A percentile compares a stretch with the other conserved stretches of the same genome.
Evolutionary conservation across 53 echinoderm and acorn worm species (phyloP).

Genomic region (Mesocentrotus franciscanus): DNA sequence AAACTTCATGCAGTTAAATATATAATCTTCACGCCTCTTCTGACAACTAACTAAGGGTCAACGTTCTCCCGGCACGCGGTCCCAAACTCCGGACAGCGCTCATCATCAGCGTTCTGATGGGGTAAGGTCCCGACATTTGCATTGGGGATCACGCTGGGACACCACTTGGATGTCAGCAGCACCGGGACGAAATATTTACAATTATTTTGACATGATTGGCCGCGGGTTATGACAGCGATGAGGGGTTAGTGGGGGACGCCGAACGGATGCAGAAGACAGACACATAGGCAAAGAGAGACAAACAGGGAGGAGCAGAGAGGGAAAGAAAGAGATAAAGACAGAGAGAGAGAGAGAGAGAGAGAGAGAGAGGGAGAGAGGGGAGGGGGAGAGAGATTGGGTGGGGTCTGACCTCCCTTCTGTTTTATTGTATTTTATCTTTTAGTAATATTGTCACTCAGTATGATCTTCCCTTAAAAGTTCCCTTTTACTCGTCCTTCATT

Average conservation of each 20-base stretch:
- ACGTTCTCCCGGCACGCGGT: background rate
- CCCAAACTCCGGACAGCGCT: background rate
- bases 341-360: background rate
- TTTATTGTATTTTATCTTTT: too few species aligned
- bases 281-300: background rate
- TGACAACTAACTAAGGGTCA: background rate
- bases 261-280: background rate
- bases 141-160: background rate
- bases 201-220: conserved; percentile 45
- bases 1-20: background rate
- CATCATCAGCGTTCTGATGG: background rate
- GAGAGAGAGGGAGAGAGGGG: background rate
- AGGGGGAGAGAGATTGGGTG: background rate
- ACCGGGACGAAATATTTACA: conserved; percentile 32
- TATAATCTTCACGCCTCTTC: background rate
- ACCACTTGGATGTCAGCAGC: conserved; percentile 30
- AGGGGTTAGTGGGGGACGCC: background rate
- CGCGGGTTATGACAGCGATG: conserved; percentile 18
- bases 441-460: too few species aligned
- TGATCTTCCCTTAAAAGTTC: too few species aligned
- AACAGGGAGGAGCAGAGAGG: background rate
- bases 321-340: background rate
- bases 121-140: background rate
- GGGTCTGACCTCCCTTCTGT: too few species aligned
- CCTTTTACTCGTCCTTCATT: too few species aligned